phyloP scores from a whole-genome alignment of 2,797 vertebrate genomes.

The Heteromormyrus szaboi region DNA sequence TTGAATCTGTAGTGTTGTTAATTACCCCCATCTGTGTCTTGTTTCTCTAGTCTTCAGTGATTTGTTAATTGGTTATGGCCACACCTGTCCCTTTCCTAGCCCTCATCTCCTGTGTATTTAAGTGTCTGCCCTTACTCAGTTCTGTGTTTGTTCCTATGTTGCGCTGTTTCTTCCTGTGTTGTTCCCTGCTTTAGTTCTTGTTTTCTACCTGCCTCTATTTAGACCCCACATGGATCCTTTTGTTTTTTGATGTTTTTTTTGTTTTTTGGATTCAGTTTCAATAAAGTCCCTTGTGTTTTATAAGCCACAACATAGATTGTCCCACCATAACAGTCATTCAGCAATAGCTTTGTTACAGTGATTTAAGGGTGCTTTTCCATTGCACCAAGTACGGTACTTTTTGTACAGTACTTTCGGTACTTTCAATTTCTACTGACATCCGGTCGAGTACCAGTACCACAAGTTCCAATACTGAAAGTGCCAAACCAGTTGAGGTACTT shows the following conservation, averaged over 20 bases:
- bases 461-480: neutral
- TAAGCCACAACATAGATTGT: neutral
- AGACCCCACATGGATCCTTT: neutral
- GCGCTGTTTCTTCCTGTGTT: neutral
- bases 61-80: neutral
- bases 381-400: neutral
- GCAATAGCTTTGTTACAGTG: neutral
- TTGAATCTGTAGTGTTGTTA: neutral
- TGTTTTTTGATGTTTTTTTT: neutral
- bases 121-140: neutral
- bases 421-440: too few relatives aligned
- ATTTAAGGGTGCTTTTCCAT: neutral
- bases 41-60: neutral
- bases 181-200: neutral
- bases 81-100: neutral
- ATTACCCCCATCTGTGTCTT: neutral
- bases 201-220: neutral
- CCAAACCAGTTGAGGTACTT: too few relatives aligned
- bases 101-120: neutral
- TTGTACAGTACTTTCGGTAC: neutral
- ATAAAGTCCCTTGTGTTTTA: neutral
- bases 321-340: neutral
- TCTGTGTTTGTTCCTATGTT: neutral
- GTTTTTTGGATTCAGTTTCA: neutral
- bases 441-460: neutral